Percentiles rank a stretch among this genome's conserved stretches.
phyloP scores from a whole-genome alignment of 2,888 invertebrate species.

The Pimpla rufipes region DNA sequence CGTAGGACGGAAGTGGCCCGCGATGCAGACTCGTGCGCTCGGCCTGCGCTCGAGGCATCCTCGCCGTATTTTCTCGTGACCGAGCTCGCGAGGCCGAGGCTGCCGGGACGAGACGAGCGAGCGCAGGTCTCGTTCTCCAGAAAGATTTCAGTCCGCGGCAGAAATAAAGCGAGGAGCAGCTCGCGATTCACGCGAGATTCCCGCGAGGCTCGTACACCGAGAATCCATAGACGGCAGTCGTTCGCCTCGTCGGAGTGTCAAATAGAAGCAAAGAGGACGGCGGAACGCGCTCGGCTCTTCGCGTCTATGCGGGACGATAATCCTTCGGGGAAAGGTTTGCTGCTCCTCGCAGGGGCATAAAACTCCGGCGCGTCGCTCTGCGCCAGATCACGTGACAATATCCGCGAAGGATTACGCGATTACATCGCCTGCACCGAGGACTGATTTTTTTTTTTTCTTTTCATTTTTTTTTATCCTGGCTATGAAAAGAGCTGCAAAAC shows the following conservation, averaged over 20 bases:
- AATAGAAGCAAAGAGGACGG: slow-evolving; percentile 14
- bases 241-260: slow-evolving; percentile 4
- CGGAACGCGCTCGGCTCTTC: slow-evolving; percentile 7
- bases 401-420: slow-evolving; percentile 33
- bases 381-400: slow-evolving; percentile 31
- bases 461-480: background rate
- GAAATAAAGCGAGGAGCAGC: slow-evolving; percentile 28
- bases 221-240: slow-evolving; percentile 14
- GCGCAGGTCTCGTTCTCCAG: slow-evolving; percentile 60
- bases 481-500: background rate
- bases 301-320: slow-evolving; percentile 21
- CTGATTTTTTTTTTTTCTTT: background rate
- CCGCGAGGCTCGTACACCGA: slow-evolving; percentile 12
- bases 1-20: slow-evolving; percentile 52
- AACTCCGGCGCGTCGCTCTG: slow-evolving; percentile 3
- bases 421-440: slow-evolving; percentile 11
- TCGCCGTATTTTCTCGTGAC: slow-evolving; percentile 56
- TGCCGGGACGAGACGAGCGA: too few relatives aligned
- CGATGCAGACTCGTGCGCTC: slow-evolving; percentile 23
- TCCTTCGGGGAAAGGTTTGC: slow-evolving; percentile 20
- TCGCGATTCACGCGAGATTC: slow-evolving; percentile 6
- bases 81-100: slow-evolving; percentile 17
- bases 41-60: slow-evolving; percentile 14
- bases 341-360: background rate
- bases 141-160: slow-evolving; percentile 24